Evolutionary conservation across 2,113 vertebrate genomes (phyloP), one percentile per base, ranked within the genome.

Genomic region (Astur gentilis): DNA sequence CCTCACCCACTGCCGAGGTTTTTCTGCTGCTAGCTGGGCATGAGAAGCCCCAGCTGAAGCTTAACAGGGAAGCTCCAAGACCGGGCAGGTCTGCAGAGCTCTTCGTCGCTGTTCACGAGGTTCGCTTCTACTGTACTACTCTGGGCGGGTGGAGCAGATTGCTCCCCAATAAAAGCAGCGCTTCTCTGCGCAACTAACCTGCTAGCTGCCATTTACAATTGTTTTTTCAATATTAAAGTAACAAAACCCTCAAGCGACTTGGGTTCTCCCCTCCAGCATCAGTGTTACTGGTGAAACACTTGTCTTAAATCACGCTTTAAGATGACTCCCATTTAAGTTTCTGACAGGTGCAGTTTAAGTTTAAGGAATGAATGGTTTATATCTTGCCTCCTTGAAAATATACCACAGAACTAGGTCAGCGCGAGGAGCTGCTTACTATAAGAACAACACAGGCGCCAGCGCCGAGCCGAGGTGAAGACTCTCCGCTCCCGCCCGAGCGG

Each of bases 281-380:
- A 27, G 79, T 9, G n/a, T 62, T 57, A 26, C 70, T 52, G 83
- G 18, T 17, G 57, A 84, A 89, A 71, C 60, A 7, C 82, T 60
- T 50, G 44, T 17, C 90, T 38, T 31, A 73, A 78, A 80, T 66
- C 71, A 31, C 11, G 11, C 62, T 75, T 90, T 70, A 81, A 65
- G 89, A 81, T 19, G 32, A 55, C 32, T 80, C 89, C 91, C 64
- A 57, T 70, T 36, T 27, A 71, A 81, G 76, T 78, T 65, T 31
- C 83, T 94, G 73, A 95, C 90, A 76, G 61, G 95, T 16, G 12
- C 95, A 96, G 83, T 92, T 95, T 80, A 96, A 96, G 65, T 79
- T 70, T 89, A 91, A 72, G 87, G 70, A 93, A 86, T 84, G 77
- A 94, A 95, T 60, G 86, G 92, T 87, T 96, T 69, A 31, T 61